Evolutionary conservation across 1,140 invertebrate genomes (phyloP), one percentile per base, ranked within the genome.

Genomic region (Drosophila guanche): DNA sequence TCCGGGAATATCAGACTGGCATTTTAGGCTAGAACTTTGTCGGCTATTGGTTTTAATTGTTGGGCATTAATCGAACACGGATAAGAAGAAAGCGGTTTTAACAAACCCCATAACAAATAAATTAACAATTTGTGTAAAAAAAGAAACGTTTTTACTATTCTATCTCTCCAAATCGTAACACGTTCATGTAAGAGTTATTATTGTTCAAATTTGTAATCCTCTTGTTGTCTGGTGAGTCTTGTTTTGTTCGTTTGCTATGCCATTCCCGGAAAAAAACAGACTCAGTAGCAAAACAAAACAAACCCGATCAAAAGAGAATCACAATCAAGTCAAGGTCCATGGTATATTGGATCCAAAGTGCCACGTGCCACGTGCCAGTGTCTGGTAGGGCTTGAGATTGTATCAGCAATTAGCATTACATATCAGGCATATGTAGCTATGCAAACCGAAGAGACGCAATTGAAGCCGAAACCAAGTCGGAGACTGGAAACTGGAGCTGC

Each of bases 1-100:
- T 29, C 40, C 46, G 67, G 67, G 63, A 42, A 75, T 71, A 69
- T 67, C 62, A 72, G 52, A 80, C 76, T 79, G 76, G 77, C 61
- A 71, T 66, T 71, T 79, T 79, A 85, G 71, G 73, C 50, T 67
- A 60, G 58, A 59, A 43, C 48, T 63, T 63, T 63, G 71, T 70
- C 56, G 76, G 80, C 69, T 45, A 52, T 83, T 77, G 76, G 80
- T 85, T 85, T 67, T 63, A 37, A 84, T 84, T 84, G 79, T 84
- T 84, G 80, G 79, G 71, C 76, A 85, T 79, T 72, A 48, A 79
- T 37, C 10, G 33, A 77, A 77, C 42, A 59, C 50, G 20, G 40
- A 42, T 58, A 55, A 72, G 47, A 59, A 56, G 48, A 58, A 55
- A 59, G 75, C 50, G 75, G 68, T 83, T 83, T 83, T 76, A 79